phyloP scores from a whole-genome alignment of 2,113 vertebrate species.

The Nycticryphes semicollaris region DNA sequence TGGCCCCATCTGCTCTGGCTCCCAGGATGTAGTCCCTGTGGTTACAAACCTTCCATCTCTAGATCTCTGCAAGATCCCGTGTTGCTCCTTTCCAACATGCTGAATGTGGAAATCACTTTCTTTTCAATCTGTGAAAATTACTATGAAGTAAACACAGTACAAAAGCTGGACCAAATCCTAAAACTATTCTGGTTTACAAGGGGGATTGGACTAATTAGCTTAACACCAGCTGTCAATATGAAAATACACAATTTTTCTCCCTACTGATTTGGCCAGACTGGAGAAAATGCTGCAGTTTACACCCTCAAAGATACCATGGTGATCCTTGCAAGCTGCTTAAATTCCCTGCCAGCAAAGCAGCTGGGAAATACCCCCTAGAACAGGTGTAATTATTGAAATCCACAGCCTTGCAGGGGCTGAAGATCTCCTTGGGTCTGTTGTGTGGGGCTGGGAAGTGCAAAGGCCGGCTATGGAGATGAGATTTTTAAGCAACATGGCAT shows the following conservation, averaged over 20 bases:
- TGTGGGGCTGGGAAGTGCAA: neutral
- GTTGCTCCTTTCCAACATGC: neutral
- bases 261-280: neutral
- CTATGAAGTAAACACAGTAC: neutral
- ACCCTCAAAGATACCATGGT: neutral
- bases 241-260: neutral
- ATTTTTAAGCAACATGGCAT: neutral
- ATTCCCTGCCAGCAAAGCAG: neutral
- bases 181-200: neutral
- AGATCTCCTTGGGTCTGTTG: neutral
- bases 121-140: neutral
- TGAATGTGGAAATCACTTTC: neutral
- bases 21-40: neutral
- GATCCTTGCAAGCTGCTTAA: neutral
- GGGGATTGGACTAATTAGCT: neutral
- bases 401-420: neutral
- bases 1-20: neutral
- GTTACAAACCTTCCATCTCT: neutral
- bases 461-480: neutral
- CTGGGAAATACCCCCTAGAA: neutral
- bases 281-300: neutral
- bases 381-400: neutral
- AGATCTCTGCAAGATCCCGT: neutral
- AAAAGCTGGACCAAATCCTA: neutral
- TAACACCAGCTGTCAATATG: accelerated